Evolutionary conservation across 2,888 invertebrate genomes (phyloP), one percentile per base, ranked within the genome.

Genomic region (Amphipoea oculea): DNA sequence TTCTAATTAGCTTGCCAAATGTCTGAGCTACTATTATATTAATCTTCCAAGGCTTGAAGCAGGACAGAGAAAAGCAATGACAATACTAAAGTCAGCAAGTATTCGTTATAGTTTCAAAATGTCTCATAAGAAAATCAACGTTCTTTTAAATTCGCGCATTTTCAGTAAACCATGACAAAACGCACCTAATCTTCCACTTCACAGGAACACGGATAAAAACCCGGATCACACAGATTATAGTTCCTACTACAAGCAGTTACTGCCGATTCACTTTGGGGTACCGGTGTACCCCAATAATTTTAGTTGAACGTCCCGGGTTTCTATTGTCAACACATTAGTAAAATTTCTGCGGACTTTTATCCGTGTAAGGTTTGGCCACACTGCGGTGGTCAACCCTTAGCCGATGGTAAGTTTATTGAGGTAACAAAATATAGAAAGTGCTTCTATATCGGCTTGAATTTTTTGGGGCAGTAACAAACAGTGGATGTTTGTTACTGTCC

Each of bases 261-360:
- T 79, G 45, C 60, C 71, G 48, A 73, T 83, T 70, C 74, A 78
- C 70, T 78, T 82, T 73, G 40, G 45, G 78, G 54, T 62, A 60
- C 57, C 36, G 40, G n/a, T 29, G 36, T 29, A 85, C 87, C 89
- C 79, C 76, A 83, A 88, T 88, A 89, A 89, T 70, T 87, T 85
- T 11, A 9, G 70, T 75, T 71, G 76, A 79, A 68, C 65, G 69
- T 82, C 72, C 65, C 48, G 65, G 72, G 69, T 29, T 76, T 54
- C 76, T 75, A 73, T 89, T 83, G 89, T 88, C 86, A 89, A 88
- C 88, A 88, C 78, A 88, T 86, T 88, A 86, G 86, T 79, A 78
- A 88, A 89, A 89, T 86, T 85, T 81, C 75, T 77, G 82, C 62
- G 67, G 84, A 86, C 84, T 88, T 86, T 89, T 86, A 88, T 89